Conservation (phyloP, 2,888 invertebrate species). For the Caenorhabditis japonica region DNA sequence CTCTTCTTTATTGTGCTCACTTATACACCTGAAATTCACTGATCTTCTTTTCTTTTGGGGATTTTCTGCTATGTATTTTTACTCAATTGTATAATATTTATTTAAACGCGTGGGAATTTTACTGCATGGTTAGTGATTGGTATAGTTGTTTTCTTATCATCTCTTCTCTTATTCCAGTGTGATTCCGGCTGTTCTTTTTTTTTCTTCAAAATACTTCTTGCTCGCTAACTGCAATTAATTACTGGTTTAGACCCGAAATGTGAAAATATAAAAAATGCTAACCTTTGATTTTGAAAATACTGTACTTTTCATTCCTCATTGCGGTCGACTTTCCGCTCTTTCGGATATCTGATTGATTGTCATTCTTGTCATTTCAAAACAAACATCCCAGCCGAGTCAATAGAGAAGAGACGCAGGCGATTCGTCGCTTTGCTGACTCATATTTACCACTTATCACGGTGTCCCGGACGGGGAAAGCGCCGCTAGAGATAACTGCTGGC, state of each 20-base stretch:
- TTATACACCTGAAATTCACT: constrained; percentile 82
- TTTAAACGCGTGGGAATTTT: no score
- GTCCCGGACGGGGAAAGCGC: no score
- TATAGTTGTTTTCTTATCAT: constrained; percentile 13
- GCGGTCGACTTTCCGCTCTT: constrained; percentile 10
- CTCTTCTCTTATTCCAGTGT: constrained; percentile 13
- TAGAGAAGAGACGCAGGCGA: no score
- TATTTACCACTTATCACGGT: no score
- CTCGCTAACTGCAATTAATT: constrained; percentile 16
- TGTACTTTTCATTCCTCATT: neutral
- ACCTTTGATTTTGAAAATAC: neutral
- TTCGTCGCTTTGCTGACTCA: no score
- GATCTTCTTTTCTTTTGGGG: neutral
- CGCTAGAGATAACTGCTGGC: no score
- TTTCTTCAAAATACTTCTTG: no score
- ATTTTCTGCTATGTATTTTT: constrained; percentile 1
- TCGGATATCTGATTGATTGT: constrained; percentile 16
- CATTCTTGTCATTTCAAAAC: constrained; percentile 33
- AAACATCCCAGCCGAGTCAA: constrained; percentile 5
- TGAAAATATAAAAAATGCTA: constrained; percentile 9
- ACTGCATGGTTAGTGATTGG: constrained; percentile 24
- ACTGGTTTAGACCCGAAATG: constrained; percentile 27
- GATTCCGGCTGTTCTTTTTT: constrained; percentile 7
- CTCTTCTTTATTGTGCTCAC: constrained; percentile 86
- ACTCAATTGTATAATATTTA: constrained; percentile 11